Base-by-base conservation (phyloP, 37 sponge, comb jelly and placozoan genomes). In the Halisarca cf. caerulea region DNA sequence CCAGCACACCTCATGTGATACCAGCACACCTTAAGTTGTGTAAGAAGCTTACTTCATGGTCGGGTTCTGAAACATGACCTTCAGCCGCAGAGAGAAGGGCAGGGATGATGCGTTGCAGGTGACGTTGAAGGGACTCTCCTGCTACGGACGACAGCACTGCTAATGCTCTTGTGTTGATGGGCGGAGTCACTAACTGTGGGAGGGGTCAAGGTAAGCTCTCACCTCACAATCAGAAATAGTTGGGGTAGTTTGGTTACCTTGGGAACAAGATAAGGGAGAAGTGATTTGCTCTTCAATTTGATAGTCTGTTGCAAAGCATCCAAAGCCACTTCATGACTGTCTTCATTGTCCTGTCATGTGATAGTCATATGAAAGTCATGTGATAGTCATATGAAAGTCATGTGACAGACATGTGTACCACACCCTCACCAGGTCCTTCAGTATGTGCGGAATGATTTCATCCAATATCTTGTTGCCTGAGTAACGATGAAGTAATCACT, bases 71-170 rank as follows among this genome's bases (percentile, higher is more conserved):
- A 17, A 28, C 14, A 53, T 57, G 39, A 3, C 58, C 42, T 43
- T 81, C 58, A 34, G 93, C 66, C 23, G 93, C 86, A 27, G 45
- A 54, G 4, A 92, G 66, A 0, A 97, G 72, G 0, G 97, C 95
- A 14, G 91, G 91, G 33, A 97, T 86, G 36, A 97, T 90, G 20
- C 83, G 71, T 40, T 83, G 72, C 28, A 97, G 81, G 80, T 92
- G 89, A 45, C 86, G 90, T 72, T 90, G 82, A 28, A 97, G 78
- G 21, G 97, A 81, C 15, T 89, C 90, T 28, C 90, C 98, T 42
- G 98, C 98, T 1, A 95, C 98, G 20, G 98, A 97, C 39, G 95
- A 92, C 33, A 97, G 90, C 27, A 93, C 85, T 44, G 98, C 93
- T 7, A 97, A 91, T 34, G 98, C 98, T 25, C 81, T 73, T 11